Evolutionary conservation across 2,888 invertebrate species (phyloP), one percentile per base, ranked within the genome.

Genomic region (Pilophorus perplexus): DNA sequence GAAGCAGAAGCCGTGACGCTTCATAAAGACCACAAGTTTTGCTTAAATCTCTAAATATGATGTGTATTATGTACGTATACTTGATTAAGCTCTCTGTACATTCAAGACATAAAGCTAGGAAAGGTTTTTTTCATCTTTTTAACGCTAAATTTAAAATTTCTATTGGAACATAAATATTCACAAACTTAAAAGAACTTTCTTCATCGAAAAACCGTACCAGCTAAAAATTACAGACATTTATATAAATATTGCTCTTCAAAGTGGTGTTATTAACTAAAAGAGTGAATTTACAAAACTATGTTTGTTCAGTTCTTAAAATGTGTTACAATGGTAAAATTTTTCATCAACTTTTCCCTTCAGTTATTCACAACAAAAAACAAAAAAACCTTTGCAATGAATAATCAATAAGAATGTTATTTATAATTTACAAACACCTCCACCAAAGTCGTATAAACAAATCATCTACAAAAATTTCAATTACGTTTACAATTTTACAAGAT

Each of bases 1-100:
- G 69, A 69, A 69, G 69, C 69, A 68, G 69, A 67, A 69, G 68
- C 64, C n/a, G n/a, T 44, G 46, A 50, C 54, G 67, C 67, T 69
- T 67, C 67, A 62, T 60, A 60, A 60, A 67, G 67, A 64, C 52
- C 52, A 52, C 52, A 50, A 50, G 67, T 28, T n/a, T 69, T 64
- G 67, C 69, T 71, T 71, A 71, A 54, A 66, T 65, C 48, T 67
- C 70, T 69, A 70, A 71, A 69, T 70, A 67, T 72, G 72, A 72
- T 72, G 72, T 72, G 72, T 72, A 71, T 72, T 67, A 69, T 70
- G 72, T 72, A 72, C 72, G 72, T 72, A 72, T 72, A 72, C 72
- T 70, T 70, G 71, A 68, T 67, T 70, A 70, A 69, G 68, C 68
- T 70, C 68, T 66, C 70, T 70, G 70, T 70, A 70, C 70, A 70